phyloP scores from a whole-genome alignment of 2,797 vertebrate species.

The Lemur catta region DNA sequence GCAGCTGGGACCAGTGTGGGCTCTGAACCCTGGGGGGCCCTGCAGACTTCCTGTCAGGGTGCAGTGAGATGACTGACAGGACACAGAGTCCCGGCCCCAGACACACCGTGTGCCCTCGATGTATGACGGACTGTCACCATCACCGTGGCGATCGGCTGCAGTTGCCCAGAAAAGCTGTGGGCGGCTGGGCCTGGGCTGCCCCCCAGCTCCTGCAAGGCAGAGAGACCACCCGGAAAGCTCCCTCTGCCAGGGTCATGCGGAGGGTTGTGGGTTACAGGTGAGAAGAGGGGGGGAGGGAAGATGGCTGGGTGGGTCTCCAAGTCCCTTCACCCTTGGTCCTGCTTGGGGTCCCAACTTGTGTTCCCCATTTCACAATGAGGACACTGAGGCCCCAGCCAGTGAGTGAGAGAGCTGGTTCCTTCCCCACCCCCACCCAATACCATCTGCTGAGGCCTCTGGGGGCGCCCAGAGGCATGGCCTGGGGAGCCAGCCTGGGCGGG shows the following conservation, averaged over 20 bases:
- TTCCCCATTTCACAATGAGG: not conserved
- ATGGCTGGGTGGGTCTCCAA: too few species aligned
- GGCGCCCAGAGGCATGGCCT: fast-evolving
- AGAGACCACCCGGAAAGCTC: not conserved
- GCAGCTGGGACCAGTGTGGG: not conserved
- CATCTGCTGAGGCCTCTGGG: not conserved
- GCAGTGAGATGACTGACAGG: too few species aligned
- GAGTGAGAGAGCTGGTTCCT: not conserved
- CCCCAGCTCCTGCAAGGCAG: not conserved
- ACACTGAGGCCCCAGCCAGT: not conserved
- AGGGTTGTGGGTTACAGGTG: not conserved
- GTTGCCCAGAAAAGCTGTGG: not conserved
- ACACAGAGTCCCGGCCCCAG: not conserved
- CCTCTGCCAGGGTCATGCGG: not conserved
- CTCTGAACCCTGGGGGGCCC: not conserved
- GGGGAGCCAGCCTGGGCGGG: not conserved
- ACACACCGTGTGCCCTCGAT: not conserved
- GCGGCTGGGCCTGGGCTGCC: not conserved
- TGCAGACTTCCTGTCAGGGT: not conserved
- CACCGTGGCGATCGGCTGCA: not conserved
- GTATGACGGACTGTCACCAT: not conserved
- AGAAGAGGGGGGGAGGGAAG: not conserved
- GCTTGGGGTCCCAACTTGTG: not conserved
- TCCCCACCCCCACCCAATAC: fast-evolving
- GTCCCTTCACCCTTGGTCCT: not conserved